phyloP scores from a whole-genome alignment of 1,140 invertebrate species.

The Drosophila hydei region DNA sequence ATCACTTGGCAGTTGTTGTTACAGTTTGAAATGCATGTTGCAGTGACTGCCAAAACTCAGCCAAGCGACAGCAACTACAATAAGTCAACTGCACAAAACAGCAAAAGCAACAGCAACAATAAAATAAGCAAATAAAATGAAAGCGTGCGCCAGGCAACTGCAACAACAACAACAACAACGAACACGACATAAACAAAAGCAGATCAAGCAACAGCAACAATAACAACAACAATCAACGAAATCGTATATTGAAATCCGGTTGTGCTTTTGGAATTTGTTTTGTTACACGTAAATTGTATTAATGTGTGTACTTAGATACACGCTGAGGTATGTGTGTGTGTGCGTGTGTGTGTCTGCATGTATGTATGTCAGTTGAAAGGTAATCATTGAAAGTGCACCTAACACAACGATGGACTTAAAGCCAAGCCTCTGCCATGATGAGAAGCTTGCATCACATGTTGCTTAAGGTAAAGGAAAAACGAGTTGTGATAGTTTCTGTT shows the following conservation, averaged over 20 bases:
- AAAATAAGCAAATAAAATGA: slow-evolving; percentile 44
- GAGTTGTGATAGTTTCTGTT: no score
- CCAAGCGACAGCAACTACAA: slow-evolving; percentile 39
- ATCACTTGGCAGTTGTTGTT: slow-evolving; percentile 13
- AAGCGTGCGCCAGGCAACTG: slow-evolving; percentile 30
- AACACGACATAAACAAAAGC: slow-evolving; percentile 33
- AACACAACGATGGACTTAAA: background rate
- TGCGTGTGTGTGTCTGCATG: background rate
- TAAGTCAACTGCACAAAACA: background rate
- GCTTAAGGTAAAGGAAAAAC: no score
- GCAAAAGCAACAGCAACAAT: slow-evolving; percentile 9
- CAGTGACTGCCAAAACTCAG: slow-evolving; percentile 38
- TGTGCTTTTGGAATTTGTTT: slow-evolving; percentile 43
- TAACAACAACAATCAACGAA: slow-evolving; percentile 35
- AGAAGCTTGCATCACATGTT: no score
- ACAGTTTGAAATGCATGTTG: slow-evolving; percentile 46
- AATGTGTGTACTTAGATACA: slow-evolving; percentile 29
- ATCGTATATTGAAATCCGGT: slow-evolving; percentile 51
- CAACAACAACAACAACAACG: slow-evolving; percentile 14
- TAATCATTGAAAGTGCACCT: slow-evolving; percentile 19
- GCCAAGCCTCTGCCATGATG: background rate
- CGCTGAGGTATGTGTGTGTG: background rate
- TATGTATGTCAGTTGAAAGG: slow-evolving; percentile 7
- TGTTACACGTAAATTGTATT: slow-evolving; percentile 39
- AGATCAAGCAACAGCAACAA: slow-evolving; percentile 27